A percentile compares a stretch with the other conserved stretches of the same genome.
Evolutionary conservation across 1,140 invertebrate genomes (phyloP).

Genomic region (Eulimnadia texana): DNA sequence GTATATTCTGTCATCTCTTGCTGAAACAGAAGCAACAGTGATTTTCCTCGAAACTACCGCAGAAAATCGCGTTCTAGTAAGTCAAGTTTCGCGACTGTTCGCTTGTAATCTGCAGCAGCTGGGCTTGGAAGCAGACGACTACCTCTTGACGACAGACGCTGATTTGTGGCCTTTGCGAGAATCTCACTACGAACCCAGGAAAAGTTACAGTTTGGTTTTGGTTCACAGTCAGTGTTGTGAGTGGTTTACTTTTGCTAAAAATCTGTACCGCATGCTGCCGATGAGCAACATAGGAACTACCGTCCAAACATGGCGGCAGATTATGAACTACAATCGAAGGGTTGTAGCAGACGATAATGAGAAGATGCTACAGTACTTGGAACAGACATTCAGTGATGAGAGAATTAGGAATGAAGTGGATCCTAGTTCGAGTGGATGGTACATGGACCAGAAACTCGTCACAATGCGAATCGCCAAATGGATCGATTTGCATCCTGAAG

Average conservation of each 20-base stretch:
- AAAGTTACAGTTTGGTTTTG: background rate
- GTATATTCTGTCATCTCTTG: background rate
- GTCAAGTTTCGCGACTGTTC: background rate
- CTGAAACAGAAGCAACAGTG: background rate
- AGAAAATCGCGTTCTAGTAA: background rate
- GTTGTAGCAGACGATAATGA: background rate
- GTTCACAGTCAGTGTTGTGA: slow-evolving; percentile 1
- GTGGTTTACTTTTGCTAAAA: background rate
- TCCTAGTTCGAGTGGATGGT: background rate
- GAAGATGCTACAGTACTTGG: background rate
- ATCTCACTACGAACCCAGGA: background rate
- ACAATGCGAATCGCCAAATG: background rate
- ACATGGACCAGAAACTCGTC: background rate
- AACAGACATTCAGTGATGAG: background rate
- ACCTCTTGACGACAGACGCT: background rate
- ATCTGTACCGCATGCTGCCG: background rate
- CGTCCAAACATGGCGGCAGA: background rate
- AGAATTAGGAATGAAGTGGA: background rate
- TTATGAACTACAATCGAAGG: background rate
- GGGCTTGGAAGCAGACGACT: background rate
- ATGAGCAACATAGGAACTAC: slow-evolving; percentile 6
- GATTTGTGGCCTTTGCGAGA: slow-evolving; percentile 3
- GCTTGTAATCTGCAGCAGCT: background rate
- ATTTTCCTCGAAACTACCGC: background rate
- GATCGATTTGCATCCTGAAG: background rate